A percentile compares a stretch with the other conserved stretches of the same genome.
Evolutionary conservation across 2,113 vertebrate genomes (phyloP).

Genomic region (Psettodes erumei): DNA sequence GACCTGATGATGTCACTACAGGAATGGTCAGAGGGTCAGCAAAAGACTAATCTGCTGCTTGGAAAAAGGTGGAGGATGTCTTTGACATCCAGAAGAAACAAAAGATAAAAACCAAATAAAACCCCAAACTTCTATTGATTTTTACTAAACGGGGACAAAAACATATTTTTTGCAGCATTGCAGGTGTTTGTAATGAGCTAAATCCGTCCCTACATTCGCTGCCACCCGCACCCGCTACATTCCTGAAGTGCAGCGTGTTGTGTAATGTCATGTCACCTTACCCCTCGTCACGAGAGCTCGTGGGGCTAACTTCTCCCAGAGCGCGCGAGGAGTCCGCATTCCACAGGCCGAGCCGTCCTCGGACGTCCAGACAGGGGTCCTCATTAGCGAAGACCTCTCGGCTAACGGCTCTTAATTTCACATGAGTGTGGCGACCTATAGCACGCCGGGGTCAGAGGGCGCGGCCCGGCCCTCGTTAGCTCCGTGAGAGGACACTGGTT

Average conservation of each 20-base stretch:
- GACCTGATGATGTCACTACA: not conserved
- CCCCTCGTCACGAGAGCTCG: conserved; percentile 12
- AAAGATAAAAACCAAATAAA: no score
- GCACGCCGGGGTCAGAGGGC: conserved; percentile 68
- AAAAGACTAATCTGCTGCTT: not conserved
- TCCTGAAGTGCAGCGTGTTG: conserved; percentile 21
- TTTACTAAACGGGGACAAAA: not conserved
- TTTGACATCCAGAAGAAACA: not conserved
- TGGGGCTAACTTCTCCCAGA: conserved; percentile 30
- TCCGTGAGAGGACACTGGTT: conserved; percentile 68
- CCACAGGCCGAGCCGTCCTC: conserved; percentile 37
- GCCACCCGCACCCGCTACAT: conserved; percentile 3
- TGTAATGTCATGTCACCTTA: conserved; percentile 27
- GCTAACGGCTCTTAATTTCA: conserved; percentile 80
- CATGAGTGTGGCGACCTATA: conserved; percentile 68
- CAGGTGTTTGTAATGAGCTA: conserved; percentile 8
- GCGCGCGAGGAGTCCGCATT: conserved; percentile 63
- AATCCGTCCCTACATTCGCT: not conserved
- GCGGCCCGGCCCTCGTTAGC: conserved; percentile 71
- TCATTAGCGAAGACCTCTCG: conserved; percentile 76
- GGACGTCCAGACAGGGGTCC: conserved; percentile 66
- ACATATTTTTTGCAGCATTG: not conserved
- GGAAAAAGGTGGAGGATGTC: not conserved
- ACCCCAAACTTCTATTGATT: not conserved
- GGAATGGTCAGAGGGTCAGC: not conserved